Base-by-base conservation (phyloP, 2,113 vertebrate genomes). In the Triplophysa tibetana region DNA sequence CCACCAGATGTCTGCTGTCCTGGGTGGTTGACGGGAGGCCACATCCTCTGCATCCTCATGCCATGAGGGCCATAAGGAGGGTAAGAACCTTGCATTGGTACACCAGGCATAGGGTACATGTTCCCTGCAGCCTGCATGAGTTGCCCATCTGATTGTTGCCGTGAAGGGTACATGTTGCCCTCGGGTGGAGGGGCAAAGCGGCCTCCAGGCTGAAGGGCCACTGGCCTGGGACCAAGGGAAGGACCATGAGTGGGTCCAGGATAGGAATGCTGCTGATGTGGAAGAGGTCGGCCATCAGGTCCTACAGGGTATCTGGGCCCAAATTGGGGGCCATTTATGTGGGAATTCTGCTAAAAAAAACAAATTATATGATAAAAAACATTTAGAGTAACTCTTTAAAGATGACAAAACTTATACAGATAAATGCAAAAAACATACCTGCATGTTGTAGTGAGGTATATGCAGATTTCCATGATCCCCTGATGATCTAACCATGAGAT, bases 11-110 rank as follows among this genome's bases (percentile, higher is more conserved):
- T 93, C 84, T 89, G 92, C 52, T 0, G 91, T 0, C 13, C 88
- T 52, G 86, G 89, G 60, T 91, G 89, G 0, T 93, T 95, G 82
- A 92, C 92, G 80, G 93, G 92, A 0, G 95, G 94, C 96, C 96
- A 98, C 84, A 95, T 86, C 14, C 91, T 89, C 0, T 92, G 87
- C 0, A 93, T 90, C 0, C 89, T 82, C 0, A 92, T 91, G 80
- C 92, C 93, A 80, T 94, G 90, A 77, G 95, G 93, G 72, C 95
- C 94, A 85, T 95, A 92, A 9, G 92, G 90, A 3, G 90, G 90
- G 84, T 95, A 97, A 73, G 94, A 88, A 83, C 79, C 89, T 80
- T 90, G 89, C 76, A 89, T 95, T 19, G 93, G 88, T 0, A 93
- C 91, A 0, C 91, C 90, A 3, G 93, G 93, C 38, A 94, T 88